Percentiles rank a stretch among this genome's conserved stretches.
phyloP scores from a whole-genome alignment of 37 sponge, comb jelly and placozoan genomes.

The Mnemiopsis leidyi region DNA sequence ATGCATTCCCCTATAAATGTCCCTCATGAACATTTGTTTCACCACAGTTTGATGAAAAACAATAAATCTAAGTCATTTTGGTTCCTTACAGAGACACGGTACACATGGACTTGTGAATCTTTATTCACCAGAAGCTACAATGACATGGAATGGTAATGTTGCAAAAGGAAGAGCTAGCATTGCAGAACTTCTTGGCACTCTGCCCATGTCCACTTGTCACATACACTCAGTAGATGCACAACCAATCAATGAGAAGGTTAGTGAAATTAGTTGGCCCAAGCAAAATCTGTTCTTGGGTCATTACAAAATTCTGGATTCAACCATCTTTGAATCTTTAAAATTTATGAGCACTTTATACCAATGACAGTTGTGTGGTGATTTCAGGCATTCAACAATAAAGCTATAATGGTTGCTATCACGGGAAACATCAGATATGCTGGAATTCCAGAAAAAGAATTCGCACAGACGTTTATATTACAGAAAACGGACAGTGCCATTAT shows the following conservation, averaged over 20 bases:
- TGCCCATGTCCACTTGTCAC: slow-evolving; percentile 2
- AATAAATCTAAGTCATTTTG: too few species aligned
- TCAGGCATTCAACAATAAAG: slow-evolving; percentile 54
- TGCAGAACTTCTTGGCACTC: background rate
- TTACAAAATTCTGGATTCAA: too few species aligned
- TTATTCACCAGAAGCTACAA: background rate
- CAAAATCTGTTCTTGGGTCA: too few species aligned
- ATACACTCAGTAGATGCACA: slow-evolving; percentile 48
- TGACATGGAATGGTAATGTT: slow-evolving; percentile 50
- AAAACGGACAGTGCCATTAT: slow-evolving; percentile 28
- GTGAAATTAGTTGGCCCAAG: too few species aligned
- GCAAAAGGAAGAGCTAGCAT: slow-evolving; percentile 26
- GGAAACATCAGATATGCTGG: background rate
- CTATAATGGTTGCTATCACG: slow-evolving; percentile 37
- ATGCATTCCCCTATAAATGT: too few species aligned
- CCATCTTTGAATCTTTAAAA: too few species aligned
- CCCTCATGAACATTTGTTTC: too few species aligned
- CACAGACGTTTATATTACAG: slow-evolving; percentile 32
- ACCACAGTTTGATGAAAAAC: too few species aligned
- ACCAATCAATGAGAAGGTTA: slow-evolving; percentile 16
- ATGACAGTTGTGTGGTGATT: too few species aligned
- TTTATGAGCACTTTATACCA: too few species aligned
- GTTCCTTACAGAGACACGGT: background rate
- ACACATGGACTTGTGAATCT: slow-evolving; percentile 4
- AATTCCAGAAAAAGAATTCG: background rate